Percentiles rank a stretch among this genome's conserved stretches.
Evolutionary conservation across 2,888 invertebrate genomes (phyloP).

Genomic region (Glyphotaelius pellucidus): DNA sequence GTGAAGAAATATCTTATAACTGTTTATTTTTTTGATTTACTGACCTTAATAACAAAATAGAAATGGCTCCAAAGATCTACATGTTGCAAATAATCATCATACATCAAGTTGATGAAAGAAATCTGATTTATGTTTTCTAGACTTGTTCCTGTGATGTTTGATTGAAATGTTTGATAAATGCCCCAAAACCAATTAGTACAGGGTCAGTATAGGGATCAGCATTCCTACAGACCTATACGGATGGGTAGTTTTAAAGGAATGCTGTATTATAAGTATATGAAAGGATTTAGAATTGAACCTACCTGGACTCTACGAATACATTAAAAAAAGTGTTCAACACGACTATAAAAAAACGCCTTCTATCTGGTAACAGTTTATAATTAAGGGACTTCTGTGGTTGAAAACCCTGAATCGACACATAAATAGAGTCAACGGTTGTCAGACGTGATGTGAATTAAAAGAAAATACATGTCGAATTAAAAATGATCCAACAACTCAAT

Average conservation of each 20-base stretch:
- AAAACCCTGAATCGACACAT: not conserved
- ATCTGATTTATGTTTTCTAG: too few relatives aligned
- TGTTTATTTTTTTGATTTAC: too few relatives aligned
- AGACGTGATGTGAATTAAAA: not conserved
- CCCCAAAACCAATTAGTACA: not conserved
- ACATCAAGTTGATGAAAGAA: too few relatives aligned
- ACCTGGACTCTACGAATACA: not conserved
- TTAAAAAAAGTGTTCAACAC: not conserved
- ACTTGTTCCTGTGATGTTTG: too few relatives aligned
- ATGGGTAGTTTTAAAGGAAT: too few relatives aligned
- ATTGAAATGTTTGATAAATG: not conserved
- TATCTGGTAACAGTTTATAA: too few relatives aligned
- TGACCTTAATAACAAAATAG: too few relatives aligned
- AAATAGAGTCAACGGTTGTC: not conserved
- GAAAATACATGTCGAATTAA: too few relatives aligned
- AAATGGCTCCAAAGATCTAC: too few relatives aligned
- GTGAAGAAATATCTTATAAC: too few relatives aligned
- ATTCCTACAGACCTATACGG: not conserved
- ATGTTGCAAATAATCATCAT: too few relatives aligned
- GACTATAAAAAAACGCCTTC: not conserved
- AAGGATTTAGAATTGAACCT: not conserved
- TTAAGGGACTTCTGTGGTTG: not conserved
- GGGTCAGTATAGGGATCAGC: not conserved
- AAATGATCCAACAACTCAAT: too few relatives aligned
- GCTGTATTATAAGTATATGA: not conserved